phyloP scores from a whole-genome alignment of 2,888 invertebrate species.

The Lamproptera curius region DNA sequence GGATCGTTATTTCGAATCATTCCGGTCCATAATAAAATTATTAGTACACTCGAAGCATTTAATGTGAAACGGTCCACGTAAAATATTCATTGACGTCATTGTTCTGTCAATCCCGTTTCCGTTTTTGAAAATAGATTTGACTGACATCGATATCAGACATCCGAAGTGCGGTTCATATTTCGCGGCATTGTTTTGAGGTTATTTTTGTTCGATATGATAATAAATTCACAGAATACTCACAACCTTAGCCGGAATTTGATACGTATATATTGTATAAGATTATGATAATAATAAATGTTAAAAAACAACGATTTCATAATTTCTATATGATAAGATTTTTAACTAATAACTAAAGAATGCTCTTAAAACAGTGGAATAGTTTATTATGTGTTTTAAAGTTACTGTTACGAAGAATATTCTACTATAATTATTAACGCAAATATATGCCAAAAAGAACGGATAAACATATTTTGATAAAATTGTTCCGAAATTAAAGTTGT shows the following conservation, averaged over 20 bases:
- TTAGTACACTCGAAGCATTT: conserved; percentile 4
- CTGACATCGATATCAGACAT: not conserved
- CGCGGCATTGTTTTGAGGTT: not conserved
- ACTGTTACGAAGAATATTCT: no score
- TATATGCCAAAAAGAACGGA: no score
- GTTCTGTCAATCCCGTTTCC: not conserved
- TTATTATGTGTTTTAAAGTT: no score
- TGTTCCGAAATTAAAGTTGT: no score
- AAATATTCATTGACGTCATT: conserved; percentile 6
- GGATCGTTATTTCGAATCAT: conserved; percentile 5
- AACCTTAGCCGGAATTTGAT: no score
- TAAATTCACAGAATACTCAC: no score
- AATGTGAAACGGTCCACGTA: not conserved
- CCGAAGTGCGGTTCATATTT: not conserved
- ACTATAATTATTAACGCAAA: no score
- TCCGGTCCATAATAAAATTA: conserved; percentile 3
- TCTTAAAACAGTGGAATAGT: no score
- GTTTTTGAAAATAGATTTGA: not conserved
- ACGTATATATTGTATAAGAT: not conserved
- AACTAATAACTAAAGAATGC: not conserved
- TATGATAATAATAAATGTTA: not conserved
- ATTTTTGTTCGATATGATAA: no score
- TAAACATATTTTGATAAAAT: no score
- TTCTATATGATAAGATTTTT: not conserved
- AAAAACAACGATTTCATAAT: not conserved